Evolutionary conservation across 2,888 invertebrate species (phyloP), one percentile per base, ranked within the genome.

Genomic region (Lordiphosa fenestrarum): DNA sequence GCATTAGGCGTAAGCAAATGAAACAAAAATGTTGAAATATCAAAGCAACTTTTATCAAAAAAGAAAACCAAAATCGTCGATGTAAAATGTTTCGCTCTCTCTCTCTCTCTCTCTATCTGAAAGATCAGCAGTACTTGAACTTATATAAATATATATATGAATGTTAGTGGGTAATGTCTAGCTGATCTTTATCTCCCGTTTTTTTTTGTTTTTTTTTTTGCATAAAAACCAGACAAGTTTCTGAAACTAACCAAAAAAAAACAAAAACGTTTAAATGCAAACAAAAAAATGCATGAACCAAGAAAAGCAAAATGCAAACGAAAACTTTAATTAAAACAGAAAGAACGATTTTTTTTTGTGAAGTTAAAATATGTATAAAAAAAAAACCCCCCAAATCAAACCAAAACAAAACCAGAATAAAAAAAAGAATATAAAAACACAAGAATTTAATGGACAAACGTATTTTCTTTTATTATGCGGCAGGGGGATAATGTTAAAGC

Each of bases 261-360:
- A 15, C 15, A 15, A 15, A 1, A 53, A 59, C 35, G 48, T 80
- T 73, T 19, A 57, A 73, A 81, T 84, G 62, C 66, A 65, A 64
- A 65, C 23, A 36, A 4, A 10, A 36, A 36, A 33, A 13, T 62
- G 71, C 84, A 81, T 82, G 54, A 71, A 61, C 56, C 71, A 61
- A 71, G 62, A 62, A 65, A 44, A 15, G 44, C 25, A 49, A 41
- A 37, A 21, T 10, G 41, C n/a, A 49, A 33, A 13, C 6, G 39
- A 37, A 47, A 46, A 53, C 47, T 66, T 63, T 77, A 59, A 76
- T 71, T 67, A 56, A 51, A 69, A 78, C 42, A 30, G 47, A 59
- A 57, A 62, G 47, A 62, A 69, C 39, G 46, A 64, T 83, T 77
- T 77, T 78, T 78, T 78, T 78, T 84, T 84, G 85, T 82, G 85